Conservation (phyloP, 2,888 invertebrate species). For the Phania funesta region DNA sequence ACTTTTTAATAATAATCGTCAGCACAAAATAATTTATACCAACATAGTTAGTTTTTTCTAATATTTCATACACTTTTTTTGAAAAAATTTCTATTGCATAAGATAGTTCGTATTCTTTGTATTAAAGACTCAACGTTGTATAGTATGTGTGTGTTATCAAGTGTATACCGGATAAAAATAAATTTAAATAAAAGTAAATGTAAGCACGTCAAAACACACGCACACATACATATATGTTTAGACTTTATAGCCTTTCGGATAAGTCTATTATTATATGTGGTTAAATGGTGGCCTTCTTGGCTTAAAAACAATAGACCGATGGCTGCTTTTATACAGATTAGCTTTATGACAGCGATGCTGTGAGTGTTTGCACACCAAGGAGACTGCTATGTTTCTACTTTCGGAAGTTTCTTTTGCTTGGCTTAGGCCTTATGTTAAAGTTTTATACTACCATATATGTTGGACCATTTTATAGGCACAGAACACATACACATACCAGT, state of each 20-base stretch:
- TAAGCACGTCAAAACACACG: too few relatives aligned
- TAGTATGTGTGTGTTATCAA: too few relatives aligned
- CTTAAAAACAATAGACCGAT: slow-evolving; percentile 20
- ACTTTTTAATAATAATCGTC: neutral
- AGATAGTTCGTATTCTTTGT: too few relatives aligned
- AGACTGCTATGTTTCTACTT: neutral
- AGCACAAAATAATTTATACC: slow-evolving; percentile 20
- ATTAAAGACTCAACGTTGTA: too few relatives aligned
- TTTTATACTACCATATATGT: slow-evolving; percentile 34
- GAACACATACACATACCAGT: neutral
- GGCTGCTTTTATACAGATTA: neutral
- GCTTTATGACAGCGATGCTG: neutral
- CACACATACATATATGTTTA: slow-evolving; percentile 5
- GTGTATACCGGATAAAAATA: too few relatives aligned
- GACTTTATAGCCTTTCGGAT: slow-evolving; percentile 35
- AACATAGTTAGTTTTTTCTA: neutral
- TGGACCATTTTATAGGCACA: slow-evolving; percentile 10
- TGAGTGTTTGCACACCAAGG: neutral
- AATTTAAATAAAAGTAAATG: too few relatives aligned
- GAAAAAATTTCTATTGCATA: too few relatives aligned
- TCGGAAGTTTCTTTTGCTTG: neutral
- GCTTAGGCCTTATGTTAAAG: slow-evolving; percentile 28
- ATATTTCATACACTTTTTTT: too few relatives aligned
- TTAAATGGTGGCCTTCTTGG: slow-evolving; percentile 49
- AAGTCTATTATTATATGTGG: slow-evolving; percentile 57